Evolutionary conservation across 2,113 vertebrate genomes (phyloP), one percentile per base, ranked within the genome.

Genomic region (Origma solitaria): DNA sequence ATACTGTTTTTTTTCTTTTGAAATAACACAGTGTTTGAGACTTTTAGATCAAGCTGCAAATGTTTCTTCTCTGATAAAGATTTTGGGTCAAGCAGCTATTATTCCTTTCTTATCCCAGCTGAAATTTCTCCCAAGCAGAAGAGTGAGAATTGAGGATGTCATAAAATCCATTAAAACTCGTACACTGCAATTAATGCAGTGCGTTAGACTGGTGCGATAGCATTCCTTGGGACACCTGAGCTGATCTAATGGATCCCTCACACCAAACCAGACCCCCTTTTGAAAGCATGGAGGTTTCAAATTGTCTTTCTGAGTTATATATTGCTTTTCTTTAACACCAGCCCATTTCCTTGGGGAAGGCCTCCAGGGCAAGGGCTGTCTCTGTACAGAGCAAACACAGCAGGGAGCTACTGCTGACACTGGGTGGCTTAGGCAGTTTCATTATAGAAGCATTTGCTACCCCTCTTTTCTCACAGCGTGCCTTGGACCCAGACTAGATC

Each of bases 1-100:
- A 31, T 53, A 53, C 37, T 47, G 45, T 40, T 51, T 58, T 35
- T 54, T 73, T 56, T 19, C 62, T 86, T 86, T 72, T 80, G 66
- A 89, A 95, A 88, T 85, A 77, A 90, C 42, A 79, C 2, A 22
- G 71, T 10, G 22, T 53, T 87, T 73, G 38, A 90, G 78, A 91
- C 53, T 69, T 96, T 91, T 76, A 79, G 73, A 94, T 97, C 84
- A 82, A 84, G 38, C 73, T 50, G 49, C 28, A 85, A 85, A 64
- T 88, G 27, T 76, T 95, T 92, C 24, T 94, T 68, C 42, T 89
- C 66, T 90, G 75, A 92, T 95, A 87, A 91, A 89, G 54, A 84
- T 94, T 92, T 95, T 87, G 38, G 28, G 82, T 86, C 54, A 82
- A 65, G 54, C 13, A 87, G 45, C 30, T 81, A 60, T 88, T 89